Base-by-base conservation (phyloP, 2,888 invertebrate species). In the Aethes cnicana region DNA sequence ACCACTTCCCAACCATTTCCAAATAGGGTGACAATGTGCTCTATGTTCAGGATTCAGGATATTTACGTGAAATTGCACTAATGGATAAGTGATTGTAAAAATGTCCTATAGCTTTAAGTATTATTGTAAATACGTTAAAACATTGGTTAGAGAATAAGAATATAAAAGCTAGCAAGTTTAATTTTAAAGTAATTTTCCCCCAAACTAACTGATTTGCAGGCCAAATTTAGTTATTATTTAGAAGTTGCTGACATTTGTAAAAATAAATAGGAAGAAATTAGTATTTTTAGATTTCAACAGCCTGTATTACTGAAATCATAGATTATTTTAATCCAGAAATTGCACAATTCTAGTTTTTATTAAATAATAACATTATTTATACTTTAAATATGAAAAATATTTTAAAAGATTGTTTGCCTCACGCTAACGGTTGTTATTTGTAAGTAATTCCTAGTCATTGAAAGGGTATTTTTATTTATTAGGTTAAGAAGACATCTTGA, bases 201-300 rank as follows among this genome's bases (percentile, higher is more conserved):
- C 21, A 41, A 39, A 54, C 35, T 62, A 62, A 67, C 62, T 69
- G 70, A 70, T 36, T 43, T 63, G 60, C 62, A 71, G 62, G 68
- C 72, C 70, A 72, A 72, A 62, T 57, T 52, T 32, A n/a, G n/a
- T n/a, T n/a, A n/a, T n/a, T n/a, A n/a, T n/a, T n/a, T n/a, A n/a
- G n/a, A n/a, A n/a, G n/a, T n/a, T n/a, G n/a, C n/a, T n/a, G n/a
- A n/a, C n/a, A n/a, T n/a, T n/a, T n/a, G n/a, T n/a, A n/a, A n/a
- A n/a, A n/a, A n/a, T 17, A 32, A 17, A 4, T 1, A n/a, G 14
- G 17, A 17, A n/a, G 4, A 32, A 32, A n/a, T 32, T 14, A 32
- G 30, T 32, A 32, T 32, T 32, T 32, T 14, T n/a, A n/a, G n/a
- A n/a, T n/a, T 32, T 16, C 12, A 16, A n/a, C n/a, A 2, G n/a